Base-by-base conservation (phyloP, 2,888 invertebrate genomes). In the Plagodis pulveraria region DNA sequence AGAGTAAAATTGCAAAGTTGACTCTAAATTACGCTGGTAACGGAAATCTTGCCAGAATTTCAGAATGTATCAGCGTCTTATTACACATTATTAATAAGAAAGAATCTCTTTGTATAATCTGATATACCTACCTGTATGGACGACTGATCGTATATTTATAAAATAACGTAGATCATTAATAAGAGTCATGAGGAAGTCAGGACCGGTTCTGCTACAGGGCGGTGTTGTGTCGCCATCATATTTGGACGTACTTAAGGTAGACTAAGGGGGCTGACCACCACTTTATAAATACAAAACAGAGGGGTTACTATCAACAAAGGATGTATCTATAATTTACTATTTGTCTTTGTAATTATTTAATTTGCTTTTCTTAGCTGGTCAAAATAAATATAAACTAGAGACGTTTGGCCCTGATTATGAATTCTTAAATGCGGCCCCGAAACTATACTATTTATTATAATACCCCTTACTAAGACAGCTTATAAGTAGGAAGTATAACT, bases 381-480 rank as follows among this genome's bases (percentile, higher is more conserved):
- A 38, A 38, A 2, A 38, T 8, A 38, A 38, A 8, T 38, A 8
- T 8, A 5, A 38, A 9, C 38, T 38, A 38, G 5, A 40, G 7
- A 12, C 33, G 12, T 43, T n/a, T 38, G 38, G 22, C 59, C 43
- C 46, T 11, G 22, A 12, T 47, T 40, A 8, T 33, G 6, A 34
- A 6, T 32, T 11, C 22, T 51, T 52, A 11, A 22, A 10, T 56
- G 10, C 48, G n/a, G 12, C 40, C 70, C 78, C 74, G 80, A 76
- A 81, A 76, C 81, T 81, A 81, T 80, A 79, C 81, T 80, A 84
- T 87, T 87, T 86, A 86, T 84, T 86, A 84, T 86, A 84, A 86
- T 86, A 80, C 76, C 75, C 22, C 22, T 76, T 80, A 76, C 72
- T 76, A 77, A 72, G 81, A 80, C 81, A 80, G 71, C 72, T 70